Percentiles rank a stretch among this genome's conserved stretches.
Evolutionary conservation across 2,113 vertebrate genomes (phyloP).

Genomic region (Peromyscus maniculatus): DNA sequence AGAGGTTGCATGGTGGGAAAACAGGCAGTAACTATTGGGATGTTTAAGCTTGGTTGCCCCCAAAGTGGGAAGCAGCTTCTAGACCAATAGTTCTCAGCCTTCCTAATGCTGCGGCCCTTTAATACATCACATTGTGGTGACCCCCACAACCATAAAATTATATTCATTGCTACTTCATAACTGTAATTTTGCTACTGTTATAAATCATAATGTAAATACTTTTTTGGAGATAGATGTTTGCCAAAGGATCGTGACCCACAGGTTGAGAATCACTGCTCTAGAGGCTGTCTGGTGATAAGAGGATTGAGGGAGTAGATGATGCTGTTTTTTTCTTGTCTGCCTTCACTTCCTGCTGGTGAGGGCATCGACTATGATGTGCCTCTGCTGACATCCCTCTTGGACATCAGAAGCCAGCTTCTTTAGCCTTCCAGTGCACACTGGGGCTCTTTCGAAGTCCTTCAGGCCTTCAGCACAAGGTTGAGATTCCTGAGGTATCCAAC

Average conservation of each 20-base stretch:
- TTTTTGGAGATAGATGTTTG: background rate
- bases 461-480: background rate
- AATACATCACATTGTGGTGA: background rate
- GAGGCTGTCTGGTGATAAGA: background rate
- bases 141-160: too few relatives aligned
- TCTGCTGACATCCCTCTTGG: background rate
- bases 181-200: background rate
- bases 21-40: background rate
- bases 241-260: background rate
- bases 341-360: background rate
- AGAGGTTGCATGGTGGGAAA: background rate
- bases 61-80: background rate
- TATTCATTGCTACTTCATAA: background rate
- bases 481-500: background rate
- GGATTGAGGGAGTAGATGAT: background rate
- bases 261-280: background rate
- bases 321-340: background rate
- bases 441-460: background rate
- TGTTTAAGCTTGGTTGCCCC: background rate
- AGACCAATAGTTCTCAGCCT: too few relatives aligned
- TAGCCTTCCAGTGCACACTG: background rate
- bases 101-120: background rate
- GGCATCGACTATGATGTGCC: background rate
- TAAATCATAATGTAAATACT: background rate
- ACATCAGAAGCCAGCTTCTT: background rate